Evolutionary conservation across 37 sponge, comb jelly and placozoan genomes (phyloP).

Genomic region (Chondrilla cf. caribensis): DNA sequence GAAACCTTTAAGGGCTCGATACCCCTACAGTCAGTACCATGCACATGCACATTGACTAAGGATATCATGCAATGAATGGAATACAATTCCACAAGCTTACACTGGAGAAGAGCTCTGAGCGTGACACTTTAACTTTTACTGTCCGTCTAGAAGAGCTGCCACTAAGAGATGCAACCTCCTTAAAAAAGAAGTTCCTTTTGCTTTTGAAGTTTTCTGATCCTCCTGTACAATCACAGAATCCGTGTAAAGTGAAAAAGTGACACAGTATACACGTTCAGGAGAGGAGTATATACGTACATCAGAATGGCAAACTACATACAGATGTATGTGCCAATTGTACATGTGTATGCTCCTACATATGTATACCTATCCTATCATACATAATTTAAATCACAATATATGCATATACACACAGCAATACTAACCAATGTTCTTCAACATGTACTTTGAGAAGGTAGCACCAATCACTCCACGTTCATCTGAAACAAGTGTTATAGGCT

Average conservation of each 20-base stretch:
- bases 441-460: conserved; percentile 67
- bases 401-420: no score
- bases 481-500: conserved; percentile 36
- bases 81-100: conserved; percentile 51
- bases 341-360: no score
- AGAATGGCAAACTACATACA: no score
- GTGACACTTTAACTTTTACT: conserved; percentile 12
- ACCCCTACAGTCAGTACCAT: no score
- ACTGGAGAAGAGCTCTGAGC: conserved; percentile 54
- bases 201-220: conserved; percentile 82
- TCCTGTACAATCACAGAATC: conserved; percentile 50
- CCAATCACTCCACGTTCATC: conserved; percentile 38
- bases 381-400: no score
- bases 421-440: conserved; percentile 75
- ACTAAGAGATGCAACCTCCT: conserved; percentile 32
- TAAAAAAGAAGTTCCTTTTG: conserved; percentile 61
- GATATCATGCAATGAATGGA: no score
- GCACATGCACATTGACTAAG: no score
- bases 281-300: no score
- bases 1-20: conserved; percentile 38
- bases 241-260: no score
- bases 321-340: no score
- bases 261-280: no score
- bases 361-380: no score
- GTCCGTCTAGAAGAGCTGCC: conserved; percentile 22